These are phyloP conservation scores for Therioaphis trifolii DNA, from an alignment of 2,888 invertebrate species.

Conservation along the genomic window DNA sequence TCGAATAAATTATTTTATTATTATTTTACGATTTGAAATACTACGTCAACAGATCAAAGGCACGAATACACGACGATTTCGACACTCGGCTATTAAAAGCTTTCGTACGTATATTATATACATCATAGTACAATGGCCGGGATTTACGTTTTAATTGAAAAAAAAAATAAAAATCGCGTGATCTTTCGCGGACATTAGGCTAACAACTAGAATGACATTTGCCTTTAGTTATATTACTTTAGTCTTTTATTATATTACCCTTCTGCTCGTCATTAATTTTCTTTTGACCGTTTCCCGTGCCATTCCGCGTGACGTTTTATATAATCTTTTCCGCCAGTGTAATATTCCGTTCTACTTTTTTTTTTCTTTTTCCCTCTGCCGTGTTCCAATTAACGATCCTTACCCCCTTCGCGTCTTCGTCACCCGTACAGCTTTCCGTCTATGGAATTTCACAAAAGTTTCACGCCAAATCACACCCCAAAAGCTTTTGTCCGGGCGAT, in stretches of 20 bases:
- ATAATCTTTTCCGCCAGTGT: conserved; percentile 1
- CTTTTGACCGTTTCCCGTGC: conserved; percentile 14
- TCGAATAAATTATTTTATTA: too few species aligned
- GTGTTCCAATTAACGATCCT: conserved; percentile 49
- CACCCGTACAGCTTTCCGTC: conserved; percentile 8
- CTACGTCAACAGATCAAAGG: too few species aligned
- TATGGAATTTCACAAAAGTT: conserved; percentile 56
- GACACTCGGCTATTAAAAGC: too few species aligned
- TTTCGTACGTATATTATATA: too few species aligned
- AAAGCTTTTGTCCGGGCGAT: conserved; percentile 58
- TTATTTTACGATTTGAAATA: too few species aligned
- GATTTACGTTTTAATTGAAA: background rate
- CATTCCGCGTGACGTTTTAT: conserved; percentile 11
- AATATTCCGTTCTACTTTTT: background rate
- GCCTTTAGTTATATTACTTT: background rate
- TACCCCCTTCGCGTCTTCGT: background rate
- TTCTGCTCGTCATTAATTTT: conserved; percentile 9
- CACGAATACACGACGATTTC: too few species aligned
- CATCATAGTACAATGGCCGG: too few species aligned
- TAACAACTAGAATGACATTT: conserved; percentile 27
- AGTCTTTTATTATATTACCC: background rate
- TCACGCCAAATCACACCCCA: conserved; percentile 62
- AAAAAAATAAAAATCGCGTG: background rate
- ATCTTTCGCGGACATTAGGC: background rate
- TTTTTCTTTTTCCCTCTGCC: background rate